Evolutionary conservation across 2,888 invertebrate species (phyloP).

Genomic region (Sphecodes monilicornis): DNA sequence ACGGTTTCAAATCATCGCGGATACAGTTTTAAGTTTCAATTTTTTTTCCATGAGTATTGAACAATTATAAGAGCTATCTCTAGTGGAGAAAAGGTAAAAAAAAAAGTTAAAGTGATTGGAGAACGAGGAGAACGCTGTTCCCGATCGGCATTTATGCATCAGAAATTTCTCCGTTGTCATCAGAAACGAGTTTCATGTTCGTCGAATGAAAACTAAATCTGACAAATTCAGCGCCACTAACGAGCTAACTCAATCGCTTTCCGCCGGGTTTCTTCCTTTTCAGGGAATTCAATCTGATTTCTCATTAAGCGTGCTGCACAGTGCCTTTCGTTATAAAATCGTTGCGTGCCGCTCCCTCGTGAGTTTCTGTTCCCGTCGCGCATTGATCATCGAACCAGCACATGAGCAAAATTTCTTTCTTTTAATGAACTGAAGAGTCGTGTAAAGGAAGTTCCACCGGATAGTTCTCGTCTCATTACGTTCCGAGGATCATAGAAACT

Average conservation of each 20-base stretch:
- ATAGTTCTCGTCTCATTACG: not conserved
- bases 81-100: not conserved
- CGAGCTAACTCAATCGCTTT: slow-evolving; percentile 18
- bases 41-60: not conserved
- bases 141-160: slow-evolving; percentile 10
- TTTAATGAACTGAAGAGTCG: not conserved
- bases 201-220: slow-evolving; percentile 11
- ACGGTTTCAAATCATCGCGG: not conserved
- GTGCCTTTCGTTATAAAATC: slow-evolving; percentile 26
- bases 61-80: not conserved
- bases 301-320: slow-evolving; percentile 15
- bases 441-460: not conserved
- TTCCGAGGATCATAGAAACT: not conserved
- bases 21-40: not conserved
- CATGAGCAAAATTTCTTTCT: slow-evolving; percentile 6
- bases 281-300: slow-evolving; percentile 19
- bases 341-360: not conserved
- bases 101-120: not conserved
- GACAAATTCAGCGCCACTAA: slow-evolving; percentile 1
- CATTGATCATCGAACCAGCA: not conserved
- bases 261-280: slow-evolving; percentile 1
- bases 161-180: not conserved
- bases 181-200: not conserved
- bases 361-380: not conserved
- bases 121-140: not conserved